Evolutionary conservation across 2,888 invertebrate species (phyloP).

Genomic region (Portevinia maculata): DNA sequence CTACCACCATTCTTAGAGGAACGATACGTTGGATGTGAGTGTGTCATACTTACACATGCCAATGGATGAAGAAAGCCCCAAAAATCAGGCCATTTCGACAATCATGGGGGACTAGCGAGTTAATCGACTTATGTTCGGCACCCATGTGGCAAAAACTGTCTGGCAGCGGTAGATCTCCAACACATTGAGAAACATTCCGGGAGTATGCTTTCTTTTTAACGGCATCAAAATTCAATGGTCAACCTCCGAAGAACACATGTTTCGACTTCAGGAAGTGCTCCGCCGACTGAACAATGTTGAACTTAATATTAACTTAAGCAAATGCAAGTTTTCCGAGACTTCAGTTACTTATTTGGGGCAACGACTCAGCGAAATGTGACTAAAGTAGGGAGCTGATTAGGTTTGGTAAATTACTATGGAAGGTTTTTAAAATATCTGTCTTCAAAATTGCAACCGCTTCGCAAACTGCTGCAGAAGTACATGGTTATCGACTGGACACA

Average conservation of each 20-base stretch:
- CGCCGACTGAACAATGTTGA: neutral
- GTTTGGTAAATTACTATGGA: constrained; percentile 45
- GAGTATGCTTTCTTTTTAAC: constrained; percentile 31
- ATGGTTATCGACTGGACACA: constrained; percentile 75
- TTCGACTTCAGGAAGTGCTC: constrained; percentile 21
- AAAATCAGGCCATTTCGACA: constrained; percentile 33
- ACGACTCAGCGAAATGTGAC: constrained; percentile 73
- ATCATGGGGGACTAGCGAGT: constrained; percentile 27
- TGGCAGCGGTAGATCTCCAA: constrained; percentile 33
- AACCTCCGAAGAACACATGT: constrained; percentile 9
- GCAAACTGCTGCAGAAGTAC: constrained; percentile 40
- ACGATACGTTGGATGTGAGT: constrained; percentile 37
- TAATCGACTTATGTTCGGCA: constrained; percentile 38
- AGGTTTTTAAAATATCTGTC: constrained; percentile 38
- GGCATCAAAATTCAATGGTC: constrained; percentile 35
- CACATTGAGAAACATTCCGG: constrained; percentile 8
- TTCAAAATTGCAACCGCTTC: constrained; percentile 21
- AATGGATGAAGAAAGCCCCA: constrained; percentile 23
- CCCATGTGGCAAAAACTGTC: constrained; percentile 35
- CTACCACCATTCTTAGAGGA: constrained; percentile 27
- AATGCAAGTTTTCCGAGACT: too few species aligned
- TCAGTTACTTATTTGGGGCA: constrained; percentile 75
- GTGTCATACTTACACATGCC: constrained; percentile 41
- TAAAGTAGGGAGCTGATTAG: constrained; percentile 38
- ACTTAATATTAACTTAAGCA: too few species aligned